Evolutionary conservation across 2,888 invertebrate species (phyloP).

Genomic region (Protula sp.): DNA sequence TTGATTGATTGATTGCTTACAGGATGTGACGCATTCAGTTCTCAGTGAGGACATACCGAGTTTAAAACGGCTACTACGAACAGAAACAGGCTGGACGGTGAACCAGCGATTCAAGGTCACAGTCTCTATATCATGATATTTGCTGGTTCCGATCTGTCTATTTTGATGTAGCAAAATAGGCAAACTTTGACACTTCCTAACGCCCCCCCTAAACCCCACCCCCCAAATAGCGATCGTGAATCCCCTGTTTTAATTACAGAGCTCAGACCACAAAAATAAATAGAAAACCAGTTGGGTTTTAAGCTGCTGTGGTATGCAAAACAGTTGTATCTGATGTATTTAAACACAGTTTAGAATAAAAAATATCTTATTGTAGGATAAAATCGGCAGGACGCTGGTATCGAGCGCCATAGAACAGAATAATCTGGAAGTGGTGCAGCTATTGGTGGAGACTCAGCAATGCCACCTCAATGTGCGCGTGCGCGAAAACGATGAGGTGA

Average conservation of each 20-base stretch:
- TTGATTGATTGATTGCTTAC: too few relatives aligned
- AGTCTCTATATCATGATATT: not conserved
- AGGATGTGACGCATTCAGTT: not conserved
- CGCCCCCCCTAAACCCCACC: too few relatives aligned
- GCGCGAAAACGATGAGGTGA: constrained; percentile 23
- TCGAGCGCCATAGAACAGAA: constrained; percentile 35
- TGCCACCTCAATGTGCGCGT: constrained; percentile 29
- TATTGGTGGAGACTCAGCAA: constrained; percentile 32
- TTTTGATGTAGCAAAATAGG: too few relatives aligned
- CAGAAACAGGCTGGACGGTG: not conserved
- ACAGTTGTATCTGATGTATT: too few relatives aligned
- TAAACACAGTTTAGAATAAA: too few relatives aligned
- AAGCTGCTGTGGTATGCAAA: too few relatives aligned
- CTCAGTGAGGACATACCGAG: not conserved
- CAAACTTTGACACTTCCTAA: too few relatives aligned
- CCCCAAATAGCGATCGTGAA: too few relatives aligned
- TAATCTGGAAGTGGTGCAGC: constrained; percentile 31
- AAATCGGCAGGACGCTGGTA: constrained; percentile 31
- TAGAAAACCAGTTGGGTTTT: too few relatives aligned
- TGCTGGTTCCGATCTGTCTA: too few relatives aligned
- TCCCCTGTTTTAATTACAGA: too few relatives aligned
- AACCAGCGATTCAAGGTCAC: not conserved
- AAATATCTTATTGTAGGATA: constrained; percentile 28
- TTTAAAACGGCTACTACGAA: not conserved
- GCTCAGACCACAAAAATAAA: too few relatives aligned